These are phyloP conservation scores for Arrhamphus sclerolepis DNA, from an alignment of 2,797 vertebrate species.

Conservation along the genomic window DNA sequence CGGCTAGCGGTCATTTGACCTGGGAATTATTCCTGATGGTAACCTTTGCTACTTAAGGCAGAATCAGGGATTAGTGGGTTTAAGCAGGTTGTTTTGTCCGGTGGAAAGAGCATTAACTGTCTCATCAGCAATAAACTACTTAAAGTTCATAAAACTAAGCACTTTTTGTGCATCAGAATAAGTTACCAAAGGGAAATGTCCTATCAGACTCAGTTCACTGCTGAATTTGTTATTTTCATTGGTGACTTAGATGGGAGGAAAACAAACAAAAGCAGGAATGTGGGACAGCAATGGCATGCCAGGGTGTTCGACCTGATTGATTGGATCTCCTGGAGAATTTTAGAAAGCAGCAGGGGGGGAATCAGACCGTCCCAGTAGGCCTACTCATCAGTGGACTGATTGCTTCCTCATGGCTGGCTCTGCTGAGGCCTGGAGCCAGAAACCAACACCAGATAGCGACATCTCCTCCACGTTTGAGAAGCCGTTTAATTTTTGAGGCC, in stretches of 20 bases:
- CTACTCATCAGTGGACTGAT: conserved; percentile 64
- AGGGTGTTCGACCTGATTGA: conserved; percentile 62
- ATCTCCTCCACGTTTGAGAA: conserved; percentile 16
- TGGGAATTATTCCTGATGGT: background rate
- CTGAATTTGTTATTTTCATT: conserved; percentile 15
- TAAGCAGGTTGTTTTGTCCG: too few species aligned
- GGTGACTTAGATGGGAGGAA: conserved; percentile 12
- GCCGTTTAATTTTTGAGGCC: conserved; percentile 14
- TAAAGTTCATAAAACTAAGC: too few species aligned
- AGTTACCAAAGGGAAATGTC: too few species aligned
- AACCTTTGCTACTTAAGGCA: too few species aligned
- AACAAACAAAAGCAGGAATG: conserved; percentile 59
- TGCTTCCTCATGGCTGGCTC: conserved; percentile 66
- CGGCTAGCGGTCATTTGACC: background rate
- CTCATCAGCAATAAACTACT: too few species aligned
- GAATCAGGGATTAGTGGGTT: background rate
- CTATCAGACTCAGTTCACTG: background rate
- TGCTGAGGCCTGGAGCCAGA: conserved; percentile 27
- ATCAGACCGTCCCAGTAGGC: conserved; percentile 35
- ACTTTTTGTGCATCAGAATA: too few species aligned
- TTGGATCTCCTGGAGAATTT: conserved; percentile 63
- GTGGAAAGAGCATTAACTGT: too few species aligned
- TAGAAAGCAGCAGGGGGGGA: conserved; percentile 28
- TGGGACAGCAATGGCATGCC: conserved; percentile 32
- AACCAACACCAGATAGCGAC: conserved; percentile 35